Evolutionary conservation across 1,140 invertebrate species (phyloP).

Genomic region (Cotesia typhae): DNA sequence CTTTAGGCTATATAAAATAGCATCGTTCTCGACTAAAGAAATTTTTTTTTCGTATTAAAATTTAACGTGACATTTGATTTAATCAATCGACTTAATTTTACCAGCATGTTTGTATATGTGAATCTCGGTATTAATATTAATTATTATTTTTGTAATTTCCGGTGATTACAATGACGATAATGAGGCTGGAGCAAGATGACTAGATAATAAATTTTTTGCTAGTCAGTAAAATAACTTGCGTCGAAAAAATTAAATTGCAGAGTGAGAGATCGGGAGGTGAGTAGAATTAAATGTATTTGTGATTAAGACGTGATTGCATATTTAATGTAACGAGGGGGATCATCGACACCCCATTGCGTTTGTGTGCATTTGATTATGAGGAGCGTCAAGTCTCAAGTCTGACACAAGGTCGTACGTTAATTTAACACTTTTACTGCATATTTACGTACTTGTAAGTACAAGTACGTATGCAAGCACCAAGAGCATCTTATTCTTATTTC

Average conservation of each 20-base stretch:
- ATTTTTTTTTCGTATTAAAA: no score
- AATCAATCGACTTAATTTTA: no score
- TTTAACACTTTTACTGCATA: no score
- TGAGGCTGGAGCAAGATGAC: conserved; percentile 14
- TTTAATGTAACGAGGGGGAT: neutral
- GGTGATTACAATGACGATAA: no score
- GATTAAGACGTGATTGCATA: conserved; percentile 31
- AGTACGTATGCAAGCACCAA: no score
- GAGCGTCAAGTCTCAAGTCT: neutral
- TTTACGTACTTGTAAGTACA: no score
- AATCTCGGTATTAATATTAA: no score
- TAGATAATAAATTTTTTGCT: conserved; percentile 8
- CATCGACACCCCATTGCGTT: conserved; percentile 18
- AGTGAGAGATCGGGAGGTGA: neutral
- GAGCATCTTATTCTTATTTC: no score
- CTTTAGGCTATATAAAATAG: no score
- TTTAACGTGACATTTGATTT: no score
- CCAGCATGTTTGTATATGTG: no score
- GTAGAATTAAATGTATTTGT: conserved; percentile 19
- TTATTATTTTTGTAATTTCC: neutral
- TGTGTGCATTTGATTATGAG: neutral
- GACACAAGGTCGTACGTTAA: conserved; percentile 6
- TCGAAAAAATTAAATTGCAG: conserved; percentile 21
- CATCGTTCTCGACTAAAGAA: no score
- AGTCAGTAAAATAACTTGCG: neutral